Evolutionary conservation across 2,113 vertebrate species (phyloP).

Genomic region (Catharus bicknelli): DNA sequence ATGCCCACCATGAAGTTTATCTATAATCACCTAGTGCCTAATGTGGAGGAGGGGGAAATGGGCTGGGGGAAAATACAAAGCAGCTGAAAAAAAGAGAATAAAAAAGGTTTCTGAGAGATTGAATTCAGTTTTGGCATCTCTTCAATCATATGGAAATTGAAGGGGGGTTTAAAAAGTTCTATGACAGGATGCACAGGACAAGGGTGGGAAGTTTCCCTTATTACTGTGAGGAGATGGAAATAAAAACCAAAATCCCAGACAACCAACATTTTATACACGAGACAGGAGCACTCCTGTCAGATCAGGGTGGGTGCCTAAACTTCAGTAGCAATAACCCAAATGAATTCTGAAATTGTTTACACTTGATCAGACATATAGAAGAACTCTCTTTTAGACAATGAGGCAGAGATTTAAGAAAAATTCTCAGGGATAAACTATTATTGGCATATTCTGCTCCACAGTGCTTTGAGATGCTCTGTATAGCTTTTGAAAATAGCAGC

Average conservation of each 20-base stretch:
- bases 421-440: background rate
- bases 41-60: background rate
- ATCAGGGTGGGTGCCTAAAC: background rate
- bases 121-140: conserved; percentile 38
- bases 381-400: background rate
- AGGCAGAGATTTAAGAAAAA: background rate
- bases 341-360: background rate
- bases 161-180: conserved; percentile 34
- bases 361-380: background rate
- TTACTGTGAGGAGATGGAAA: background rate
- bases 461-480: background rate
- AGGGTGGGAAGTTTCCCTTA: conserved; percentile 20
- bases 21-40: conserved; percentile 22
- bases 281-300: conserved; percentile 18
- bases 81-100: conserved; percentile 47
- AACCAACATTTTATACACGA: background rate
- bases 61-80: conserved; percentile 11
- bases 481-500: background rate
- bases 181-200: background rate
- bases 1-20: background rate
- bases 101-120: conserved; percentile 42
- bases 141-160: conserved; percentile 57
- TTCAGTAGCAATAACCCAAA: background rate
- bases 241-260: accelerated
- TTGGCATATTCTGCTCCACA: background rate